Evolutionary conservation across 2,888 invertebrate species (phyloP).

Genomic region (Pyrgus malvae): DNA sequence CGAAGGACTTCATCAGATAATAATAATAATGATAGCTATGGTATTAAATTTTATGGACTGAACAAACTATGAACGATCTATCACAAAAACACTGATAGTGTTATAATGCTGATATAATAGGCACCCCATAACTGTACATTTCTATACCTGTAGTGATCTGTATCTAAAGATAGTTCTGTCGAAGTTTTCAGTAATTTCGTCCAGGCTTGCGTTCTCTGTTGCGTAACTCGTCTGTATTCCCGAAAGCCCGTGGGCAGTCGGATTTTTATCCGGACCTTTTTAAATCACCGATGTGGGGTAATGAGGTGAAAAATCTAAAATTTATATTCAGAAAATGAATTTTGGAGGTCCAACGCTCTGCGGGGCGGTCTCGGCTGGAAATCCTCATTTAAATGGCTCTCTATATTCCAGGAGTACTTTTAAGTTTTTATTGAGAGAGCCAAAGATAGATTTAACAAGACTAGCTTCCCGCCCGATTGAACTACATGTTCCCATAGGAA

Average conservation of each 20-base stretch:
- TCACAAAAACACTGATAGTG: too few species aligned
- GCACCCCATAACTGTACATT: too few species aligned
- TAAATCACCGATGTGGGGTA: conserved; percentile 67
- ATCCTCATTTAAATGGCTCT: conserved; percentile 1
- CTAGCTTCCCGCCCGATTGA: background rate
- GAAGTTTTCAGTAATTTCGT: too few species aligned
- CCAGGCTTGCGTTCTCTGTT: conserved; percentile 11
- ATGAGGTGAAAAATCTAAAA: conserved; percentile 71
- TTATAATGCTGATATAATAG: too few species aligned
- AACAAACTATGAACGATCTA: too few species aligned
- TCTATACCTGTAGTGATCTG: too few species aligned
- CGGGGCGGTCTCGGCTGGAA: background rate
- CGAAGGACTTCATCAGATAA: too few species aligned
- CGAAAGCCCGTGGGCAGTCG: conserved; percentile 33
- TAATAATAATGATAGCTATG: too few species aligned
- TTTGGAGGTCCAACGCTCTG: conserved; percentile 36
- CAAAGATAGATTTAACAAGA: background rate
- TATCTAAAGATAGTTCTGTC: too few species aligned
- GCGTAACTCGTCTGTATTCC: conserved; percentile 14
- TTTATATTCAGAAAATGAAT: conserved; percentile 65
- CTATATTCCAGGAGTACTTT: background rate
- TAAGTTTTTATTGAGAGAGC: background rate
- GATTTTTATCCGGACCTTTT: conserved; percentile 48
- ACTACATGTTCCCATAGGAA: too few species aligned
- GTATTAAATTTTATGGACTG: too few species aligned